Evolutionary conservation across 2,113 vertebrate species (phyloP), one percentile per base, ranked within the genome.

Genomic region (Elgaria multicarinata): DNA sequence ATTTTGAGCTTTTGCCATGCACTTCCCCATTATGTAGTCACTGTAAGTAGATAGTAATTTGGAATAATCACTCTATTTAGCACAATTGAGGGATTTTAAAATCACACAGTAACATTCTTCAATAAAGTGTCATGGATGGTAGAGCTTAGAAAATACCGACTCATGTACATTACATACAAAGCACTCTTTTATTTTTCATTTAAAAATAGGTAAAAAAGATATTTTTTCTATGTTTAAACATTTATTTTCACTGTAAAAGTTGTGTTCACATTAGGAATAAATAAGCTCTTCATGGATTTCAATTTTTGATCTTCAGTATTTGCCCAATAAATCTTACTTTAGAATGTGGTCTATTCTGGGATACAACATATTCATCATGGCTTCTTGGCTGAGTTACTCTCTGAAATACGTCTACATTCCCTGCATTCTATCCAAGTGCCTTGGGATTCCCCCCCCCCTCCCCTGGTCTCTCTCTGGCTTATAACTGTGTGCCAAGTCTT

Each of bases 1-100:
- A 84, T 83, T 89, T 84, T 89, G 81, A 84, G 80, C 26, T 89
- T 83, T 89, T 84, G 81, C 71, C 62, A 64, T 89, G 74, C 88
- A 62, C 28, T 72, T 55, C 64, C 71, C 16, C 39, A 85, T 85
- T 85, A 78, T 79, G 89, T 85, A 88, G 77, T 67, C 62, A 67
- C 42, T 46, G 46, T 81, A 81, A 81, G 87, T 81, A 88, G 77
- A 50, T 53, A 77, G 44, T 77, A 77, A 84, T 83, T 77, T 71
- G 46, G 67, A 85, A 42, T 86, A 90, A 85, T 85, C 75, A 80
- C 75, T 36, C 44, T 67, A 77, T 84, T 89, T 84, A 84, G 58
- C 18, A 67, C 62, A 83, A 89, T 39, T 84, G 42, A 76, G 4
- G 81, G 72, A 53, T 75, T 67, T 83, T 69, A n/a, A 64, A 66